phyloP scores from a whole-genome alignment of 2,797 vertebrate species.

The Chelmon rostratus region DNA sequence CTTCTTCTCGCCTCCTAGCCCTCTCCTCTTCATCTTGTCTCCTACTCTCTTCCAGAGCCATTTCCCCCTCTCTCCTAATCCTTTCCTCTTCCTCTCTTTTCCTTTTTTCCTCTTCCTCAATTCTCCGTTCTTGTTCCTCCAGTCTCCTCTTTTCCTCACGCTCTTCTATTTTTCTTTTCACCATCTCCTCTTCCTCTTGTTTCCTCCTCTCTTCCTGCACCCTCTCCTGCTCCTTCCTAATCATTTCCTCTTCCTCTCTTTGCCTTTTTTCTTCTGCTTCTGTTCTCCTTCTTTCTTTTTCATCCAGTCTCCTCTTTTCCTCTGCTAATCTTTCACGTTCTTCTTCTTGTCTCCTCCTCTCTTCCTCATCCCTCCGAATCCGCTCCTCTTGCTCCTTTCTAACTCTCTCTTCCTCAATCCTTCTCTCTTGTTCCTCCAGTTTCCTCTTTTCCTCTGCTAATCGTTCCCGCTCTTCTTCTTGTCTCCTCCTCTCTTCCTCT shows the following conservation, averaged over 20 bases:
- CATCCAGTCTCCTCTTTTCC: neutral
- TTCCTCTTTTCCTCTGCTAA: constrained; percentile 5
- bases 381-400: neutral
- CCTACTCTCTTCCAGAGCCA: neutral
- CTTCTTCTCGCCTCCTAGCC: neutral
- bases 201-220: too few relatives aligned
- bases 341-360: neutral
- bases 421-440: neutral
- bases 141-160: neutral
- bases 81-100: constrained; percentile 31
- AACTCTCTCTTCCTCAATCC: constrained; percentile 1
- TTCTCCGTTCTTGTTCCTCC: constrained; percentile 19
- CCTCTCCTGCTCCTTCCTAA: too few relatives aligned
- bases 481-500: neutral
- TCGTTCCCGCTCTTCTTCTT: neutral
- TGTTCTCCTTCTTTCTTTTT: neutral
- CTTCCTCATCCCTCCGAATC: neutral
- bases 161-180: too few relatives aligned
- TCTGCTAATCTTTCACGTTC: neutral
- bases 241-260: constrained; percentile 1
- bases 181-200: too few relatives aligned
- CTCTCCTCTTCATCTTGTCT: neutral
- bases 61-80: neutral
- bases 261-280: constrained; percentile 9
- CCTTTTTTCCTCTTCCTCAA: constrained; percentile 12